Base-by-base conservation (phyloP, 2,113 vertebrate species). In the Neolamprologus devosi region DNA sequence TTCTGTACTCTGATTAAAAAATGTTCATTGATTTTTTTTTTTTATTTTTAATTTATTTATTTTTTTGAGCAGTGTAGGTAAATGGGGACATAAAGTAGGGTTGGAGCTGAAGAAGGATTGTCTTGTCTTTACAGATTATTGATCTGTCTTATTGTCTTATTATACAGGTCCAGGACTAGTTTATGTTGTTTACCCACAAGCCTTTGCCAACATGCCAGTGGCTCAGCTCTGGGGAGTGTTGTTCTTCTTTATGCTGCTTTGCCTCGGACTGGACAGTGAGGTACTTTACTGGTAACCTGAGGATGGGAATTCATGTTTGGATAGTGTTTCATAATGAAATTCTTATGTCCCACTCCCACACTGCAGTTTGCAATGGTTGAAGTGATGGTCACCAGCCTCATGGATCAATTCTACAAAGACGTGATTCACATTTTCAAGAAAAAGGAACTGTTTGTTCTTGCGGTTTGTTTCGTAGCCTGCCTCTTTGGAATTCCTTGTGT, bases 241-340 rank as follows among this genome's bases (percentile, higher is more conserved):
- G 80, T 97, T 97, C 85, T 97, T 97, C 91, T 94, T 96, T 89
- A 97, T 97, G 96, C 91, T 97, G 80, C 93, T 97, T 42, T 96
- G 95, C 53, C 94, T 97, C 0, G 96, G 96, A 9, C 92, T 97
- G 84, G 96, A 97, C 90, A 97, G 96, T 70, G 94, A 97, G 96
- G 96, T 97, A 88, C 12, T 10, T 49, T 3, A 58, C 3, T 30
- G 4, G 7, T 42, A 35, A 16, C 63, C 6, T 82, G 8, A n/a
- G 16, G 26, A 11, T n/a, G 45, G 73, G 17, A 51, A 51, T 8
- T 30, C 26, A 51, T 78, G 42, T 57, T 45, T 73, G 11, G 9
- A 53, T 10, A 49, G 7, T 35, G 8, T 28, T 47, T 4, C 9
- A 23, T 14, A 17, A 3, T 37, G 26, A 65, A 37, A 75, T 81